Percentiles rank a stretch among this genome's conserved stretches.
Evolutionary conservation across 2,113 vertebrate genomes (phyloP).

Genomic region (Microcebus ravelobensis): DNA sequence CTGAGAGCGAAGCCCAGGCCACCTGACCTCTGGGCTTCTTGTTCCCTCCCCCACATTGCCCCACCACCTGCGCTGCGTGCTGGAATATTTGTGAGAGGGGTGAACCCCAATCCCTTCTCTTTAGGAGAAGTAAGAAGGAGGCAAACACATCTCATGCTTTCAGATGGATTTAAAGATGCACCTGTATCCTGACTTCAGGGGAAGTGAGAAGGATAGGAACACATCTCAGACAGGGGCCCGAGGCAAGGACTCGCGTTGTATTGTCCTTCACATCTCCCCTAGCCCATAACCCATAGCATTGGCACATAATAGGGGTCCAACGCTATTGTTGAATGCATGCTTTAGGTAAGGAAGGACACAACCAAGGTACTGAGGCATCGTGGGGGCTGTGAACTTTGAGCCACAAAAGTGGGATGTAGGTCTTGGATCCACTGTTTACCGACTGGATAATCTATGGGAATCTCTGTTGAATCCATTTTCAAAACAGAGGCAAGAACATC

Average conservation of each 20-base stretch:
- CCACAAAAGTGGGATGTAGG: neutral
- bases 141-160: neutral
- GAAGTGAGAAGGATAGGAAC: neutral
- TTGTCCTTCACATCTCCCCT: neutral
- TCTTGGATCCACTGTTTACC: neutral
- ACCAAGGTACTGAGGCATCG: neutral
- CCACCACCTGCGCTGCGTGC: rapidly evolving
- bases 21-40: neutral
- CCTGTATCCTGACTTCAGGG: neutral
- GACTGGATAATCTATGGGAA: neutral
- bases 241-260: neutral
- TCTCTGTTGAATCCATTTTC: neutral
- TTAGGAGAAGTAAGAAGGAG: neutral
- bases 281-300: neutral
- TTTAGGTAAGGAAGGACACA: neutral
- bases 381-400: neutral
- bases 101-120: neutral
- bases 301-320: neutral
- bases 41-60: neutral
- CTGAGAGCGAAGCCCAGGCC: neutral
- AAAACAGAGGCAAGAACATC: neutral
- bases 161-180: neutral
- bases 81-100: neutral
- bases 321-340: neutral
- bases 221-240: neutral